These are phyloP conservation scores for Calliphora vomitoria DNA, from an alignment of 2,888 invertebrate genomes.

Conservation along the genomic window DNA sequence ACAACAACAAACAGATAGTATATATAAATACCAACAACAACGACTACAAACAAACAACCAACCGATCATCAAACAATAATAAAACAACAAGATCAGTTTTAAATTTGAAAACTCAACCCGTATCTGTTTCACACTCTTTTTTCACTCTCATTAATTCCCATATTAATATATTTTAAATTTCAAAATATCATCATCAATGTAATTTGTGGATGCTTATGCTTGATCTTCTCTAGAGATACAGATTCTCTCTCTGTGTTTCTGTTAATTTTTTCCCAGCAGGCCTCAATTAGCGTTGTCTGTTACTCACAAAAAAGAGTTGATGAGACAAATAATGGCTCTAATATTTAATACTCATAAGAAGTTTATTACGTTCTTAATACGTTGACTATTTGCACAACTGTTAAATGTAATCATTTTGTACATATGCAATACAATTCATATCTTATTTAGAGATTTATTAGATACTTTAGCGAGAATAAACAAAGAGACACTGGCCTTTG, in stretches of 20 bases:
- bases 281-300: slow-evolving; percentile 14
- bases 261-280: slow-evolving; percentile 1
- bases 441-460: neutral
- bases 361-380: neutral
- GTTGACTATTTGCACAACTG: slow-evolving; percentile 11
- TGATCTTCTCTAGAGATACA: neutral
- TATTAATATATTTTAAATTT: slow-evolving; percentile 1
- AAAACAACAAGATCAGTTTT: neutral
- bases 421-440: no score
- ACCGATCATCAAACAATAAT: slow-evolving; percentile 23
- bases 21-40: slow-evolving; percentile 2
- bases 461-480: neutral
- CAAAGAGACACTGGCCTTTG: neutral
- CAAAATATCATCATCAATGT: slow-evolving; percentile 10
- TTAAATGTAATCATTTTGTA: neutral
- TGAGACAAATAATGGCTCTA: neutral
- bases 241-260: neutral
- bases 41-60: slow-evolving; percentile 10
- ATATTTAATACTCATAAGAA: neutral
- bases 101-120: slow-evolving; percentile 27
- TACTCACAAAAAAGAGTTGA: neutral
- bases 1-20: neutral
- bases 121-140: slow-evolving; percentile 45
- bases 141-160: slow-evolving; percentile 25
- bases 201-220: neutral